Evolutionary conservation across 2,797 vertebrate species (phyloP).

Genomic region (Sorex maritimensis): DNA sequence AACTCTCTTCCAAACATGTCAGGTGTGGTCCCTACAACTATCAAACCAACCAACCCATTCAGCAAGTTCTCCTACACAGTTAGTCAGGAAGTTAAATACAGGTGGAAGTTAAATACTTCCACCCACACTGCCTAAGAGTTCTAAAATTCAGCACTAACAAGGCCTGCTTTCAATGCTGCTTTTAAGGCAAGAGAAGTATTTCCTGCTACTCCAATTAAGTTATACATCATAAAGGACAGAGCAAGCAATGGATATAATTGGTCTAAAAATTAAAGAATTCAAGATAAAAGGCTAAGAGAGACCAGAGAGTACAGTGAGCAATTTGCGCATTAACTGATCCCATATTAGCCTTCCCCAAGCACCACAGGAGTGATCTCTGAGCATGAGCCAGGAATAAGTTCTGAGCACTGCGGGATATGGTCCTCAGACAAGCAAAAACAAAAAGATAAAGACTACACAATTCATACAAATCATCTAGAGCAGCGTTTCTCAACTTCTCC

Average conservation of each 20-base stretch:
- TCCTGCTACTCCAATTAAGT: neutral
- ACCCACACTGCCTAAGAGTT: constrained; percentile 3
- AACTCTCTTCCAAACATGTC: too few species aligned
- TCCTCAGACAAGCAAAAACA: too few species aligned
- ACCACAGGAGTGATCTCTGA: too few species aligned
- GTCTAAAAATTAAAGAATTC: constrained; percentile 7
- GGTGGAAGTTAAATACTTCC: constrained; percentile 27
- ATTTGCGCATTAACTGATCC: too few species aligned
- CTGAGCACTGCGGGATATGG: too few species aligned
- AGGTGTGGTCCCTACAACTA: too few species aligned
- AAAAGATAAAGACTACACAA: neutral
- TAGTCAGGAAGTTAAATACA: neutral
- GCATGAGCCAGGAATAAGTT: too few species aligned
- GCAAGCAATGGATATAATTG: neutral
- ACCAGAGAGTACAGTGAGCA: too few species aligned
- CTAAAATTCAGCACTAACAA: constrained; percentile 57
- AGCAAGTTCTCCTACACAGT: constrained; percentile 7
- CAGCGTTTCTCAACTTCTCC: too few species aligned
- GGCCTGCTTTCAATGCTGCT: constrained; percentile 13
- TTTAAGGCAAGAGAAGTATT: constrained; percentile 38
- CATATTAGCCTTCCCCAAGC: too few species aligned
- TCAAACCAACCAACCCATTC: neutral
- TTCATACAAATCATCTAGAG: constrained; percentile 8
- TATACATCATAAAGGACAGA: too few species aligned
- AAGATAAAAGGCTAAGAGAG: constrained; percentile 11